phyloP scores from a whole-genome alignment of 2,797 vertebrate species.

The Echiichthys vipera region DNA sequence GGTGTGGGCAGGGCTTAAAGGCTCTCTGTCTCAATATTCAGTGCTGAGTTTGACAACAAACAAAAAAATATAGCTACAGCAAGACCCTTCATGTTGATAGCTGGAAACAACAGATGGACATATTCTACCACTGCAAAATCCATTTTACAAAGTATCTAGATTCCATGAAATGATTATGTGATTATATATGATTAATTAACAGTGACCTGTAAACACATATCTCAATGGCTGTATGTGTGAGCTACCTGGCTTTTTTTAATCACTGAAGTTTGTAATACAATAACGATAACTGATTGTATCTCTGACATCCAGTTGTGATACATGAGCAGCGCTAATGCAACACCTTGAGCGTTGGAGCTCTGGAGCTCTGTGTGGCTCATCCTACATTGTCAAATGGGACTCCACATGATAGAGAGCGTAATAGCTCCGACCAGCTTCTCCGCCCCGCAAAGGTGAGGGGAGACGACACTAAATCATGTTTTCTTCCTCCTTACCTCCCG shows the following conservation, averaged over 20 bases:
- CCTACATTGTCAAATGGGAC: constrained; percentile 46
- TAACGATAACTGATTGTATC: constrained; percentile 60
- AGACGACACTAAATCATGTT: constrained; percentile 67
- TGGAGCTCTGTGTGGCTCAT: constrained; percentile 25
- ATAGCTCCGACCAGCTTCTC: constrained; percentile 59
- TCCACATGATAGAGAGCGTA: constrained; percentile 47
- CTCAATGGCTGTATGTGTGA: constrained; percentile 17
- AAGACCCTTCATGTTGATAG: not conserved
- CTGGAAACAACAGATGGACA: not conserved
- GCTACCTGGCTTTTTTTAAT: constrained; percentile 35
- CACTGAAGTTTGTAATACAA: constrained; percentile 51
- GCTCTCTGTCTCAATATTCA: no score
- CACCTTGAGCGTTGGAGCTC: constrained; percentile 49
- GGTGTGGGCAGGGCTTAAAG: no score
- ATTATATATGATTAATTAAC: constrained; percentile 46
- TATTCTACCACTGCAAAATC: not conserved
- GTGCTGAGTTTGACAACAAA: constrained; percentile 6
- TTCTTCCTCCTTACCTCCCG: constrained; percentile 41
- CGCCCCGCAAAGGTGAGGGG: constrained; percentile 50
- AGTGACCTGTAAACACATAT: constrained; percentile 48
- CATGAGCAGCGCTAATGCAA: constrained; percentile 33
- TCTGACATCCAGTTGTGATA: constrained; percentile 37
- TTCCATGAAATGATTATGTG: constrained; percentile 38
- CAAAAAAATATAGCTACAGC: not conserved
- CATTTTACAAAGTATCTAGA: constrained; percentile 34